These are phyloP conservation scores for Brevimyrus niger DNA, from an alignment of 2,113 vertebrate species.

Conservation along the genomic window DNA sequence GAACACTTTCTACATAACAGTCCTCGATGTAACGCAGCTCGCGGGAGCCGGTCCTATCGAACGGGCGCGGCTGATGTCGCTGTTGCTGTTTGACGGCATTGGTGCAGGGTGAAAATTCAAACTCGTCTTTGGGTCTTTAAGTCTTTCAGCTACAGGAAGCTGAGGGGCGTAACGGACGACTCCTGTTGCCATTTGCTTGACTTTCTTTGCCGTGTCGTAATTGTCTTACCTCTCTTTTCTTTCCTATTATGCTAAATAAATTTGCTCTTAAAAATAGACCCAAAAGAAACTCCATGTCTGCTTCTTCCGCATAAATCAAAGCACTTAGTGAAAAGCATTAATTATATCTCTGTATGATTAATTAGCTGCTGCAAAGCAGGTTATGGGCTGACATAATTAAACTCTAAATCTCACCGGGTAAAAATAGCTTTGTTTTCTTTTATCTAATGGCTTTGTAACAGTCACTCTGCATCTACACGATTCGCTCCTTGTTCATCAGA, in stretches of 20 bases:
- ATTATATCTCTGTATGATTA: conserved; percentile 24
- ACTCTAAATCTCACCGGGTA: conserved; percentile 10
- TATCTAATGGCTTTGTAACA: conserved; percentile 10
- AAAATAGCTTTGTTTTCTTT: conserved; percentile 21
- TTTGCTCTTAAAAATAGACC: background rate
- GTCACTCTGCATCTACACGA: background rate
- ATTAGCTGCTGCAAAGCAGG: conserved; percentile 15
- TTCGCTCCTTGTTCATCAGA: conserved; percentile 14
- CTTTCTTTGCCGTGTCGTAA: background rate
- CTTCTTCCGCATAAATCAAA: conserved; percentile 16
- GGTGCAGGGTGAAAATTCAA: background rate
- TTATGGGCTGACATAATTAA: conserved; percentile 22
- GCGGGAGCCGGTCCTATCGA: background rate
- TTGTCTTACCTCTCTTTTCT: background rate
- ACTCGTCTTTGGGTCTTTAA: background rate
- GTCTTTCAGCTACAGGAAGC: background rate
- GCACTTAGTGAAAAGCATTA: conserved; percentile 16
- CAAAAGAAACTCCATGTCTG: background rate
- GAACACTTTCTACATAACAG: background rate
- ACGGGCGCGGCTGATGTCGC: background rate
- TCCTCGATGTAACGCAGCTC: background rate
- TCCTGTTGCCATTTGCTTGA: background rate
- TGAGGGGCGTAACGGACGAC: background rate
- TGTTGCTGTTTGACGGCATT: background rate
- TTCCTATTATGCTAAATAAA: background rate